Percentiles rank a stretch among this genome's conserved stretches.
Evolutionary conservation across 92 coral and sea anemone genomes (phyloP).

Genomic region (Bergia sp.): DNA sequence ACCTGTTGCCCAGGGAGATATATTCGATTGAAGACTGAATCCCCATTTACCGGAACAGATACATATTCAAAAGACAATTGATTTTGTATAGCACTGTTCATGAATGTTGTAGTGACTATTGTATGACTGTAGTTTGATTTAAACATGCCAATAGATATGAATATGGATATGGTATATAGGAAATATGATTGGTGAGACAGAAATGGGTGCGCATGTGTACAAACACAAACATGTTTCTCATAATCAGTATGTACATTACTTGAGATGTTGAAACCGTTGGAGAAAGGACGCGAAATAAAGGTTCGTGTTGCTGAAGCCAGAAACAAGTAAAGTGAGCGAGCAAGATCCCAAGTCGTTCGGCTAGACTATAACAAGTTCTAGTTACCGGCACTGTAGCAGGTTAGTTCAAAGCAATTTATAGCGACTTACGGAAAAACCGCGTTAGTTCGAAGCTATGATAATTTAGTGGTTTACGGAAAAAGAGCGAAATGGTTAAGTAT

Average conservation of each 20-base stretch:
- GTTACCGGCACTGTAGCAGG: slow-evolving; percentile 4
- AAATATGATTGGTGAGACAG: slow-evolving; percentile 17
- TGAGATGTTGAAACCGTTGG: slow-evolving; percentile 22
- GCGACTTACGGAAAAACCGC: slow-evolving; percentile 7
- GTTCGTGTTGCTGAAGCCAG: neutral
- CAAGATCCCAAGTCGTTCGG: neutral
- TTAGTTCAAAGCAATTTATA: slow-evolving; percentile 14
- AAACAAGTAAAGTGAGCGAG: neutral
- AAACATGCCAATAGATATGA: slow-evolving; percentile 1
- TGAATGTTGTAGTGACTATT: slow-evolving; percentile 18
- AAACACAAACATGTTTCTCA: neutral
- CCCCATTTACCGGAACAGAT: neutral
- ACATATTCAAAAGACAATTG: slow-evolving; percentile 11
- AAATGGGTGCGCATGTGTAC: slow-evolving; percentile 15
- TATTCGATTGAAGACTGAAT: slow-evolving; percentile 19
- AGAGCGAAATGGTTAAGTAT: slow-evolving; percentile 4
- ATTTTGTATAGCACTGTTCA: slow-evolving; percentile 14
- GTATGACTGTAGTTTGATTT: slow-evolving; percentile 15
- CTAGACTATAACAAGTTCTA: slow-evolving; percentile 7
- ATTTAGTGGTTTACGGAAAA: slow-evolving; percentile 3
- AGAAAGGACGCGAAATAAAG: slow-evolving; percentile 15
- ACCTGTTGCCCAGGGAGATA: neutral
- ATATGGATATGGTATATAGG: slow-evolving; percentile 8
- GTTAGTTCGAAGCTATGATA: slow-evolving; percentile 4
- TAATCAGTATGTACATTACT: slow-evolving; percentile 13